A percentile compares a stretch with the other conserved stretches of the same genome.
These are phyloP conservation scores for Palythoa caribaeorum DNA, from an alignment of 92 coral and sea anemone species.

Conservation along the genomic window DNA sequence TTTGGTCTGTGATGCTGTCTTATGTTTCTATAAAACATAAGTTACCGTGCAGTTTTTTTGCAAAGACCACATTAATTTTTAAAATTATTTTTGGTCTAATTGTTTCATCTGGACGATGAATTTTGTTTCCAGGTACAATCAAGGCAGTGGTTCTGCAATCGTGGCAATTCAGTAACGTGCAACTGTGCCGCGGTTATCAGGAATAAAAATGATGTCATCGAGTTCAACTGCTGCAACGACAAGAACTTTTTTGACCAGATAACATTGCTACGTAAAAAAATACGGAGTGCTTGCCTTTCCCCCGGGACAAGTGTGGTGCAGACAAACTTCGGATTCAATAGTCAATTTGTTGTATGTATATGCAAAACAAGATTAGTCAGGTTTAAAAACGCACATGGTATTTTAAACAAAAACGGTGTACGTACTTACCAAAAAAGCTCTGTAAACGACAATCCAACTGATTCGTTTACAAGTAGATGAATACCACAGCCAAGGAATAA, in stretches of 20 bases:
- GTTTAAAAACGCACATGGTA: too few relatives aligned
- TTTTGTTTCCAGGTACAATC: background rate
- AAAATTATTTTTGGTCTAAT: too few relatives aligned
- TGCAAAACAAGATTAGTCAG: too few relatives aligned
- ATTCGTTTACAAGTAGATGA: too few relatives aligned
- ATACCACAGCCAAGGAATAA: too few relatives aligned
- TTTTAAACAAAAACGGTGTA: too few relatives aligned
- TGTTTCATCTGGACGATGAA: background rate
- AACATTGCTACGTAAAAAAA: background rate
- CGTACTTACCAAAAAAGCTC: too few relatives aligned
- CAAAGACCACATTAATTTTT: background rate
- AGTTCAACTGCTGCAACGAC: constrained; percentile 27
- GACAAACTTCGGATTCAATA: constrained; percentile 16
- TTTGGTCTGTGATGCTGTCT: too few relatives aligned
- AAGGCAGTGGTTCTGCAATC: constrained; percentile 14
- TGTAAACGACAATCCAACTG: too few relatives aligned
- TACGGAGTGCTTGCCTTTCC: constrained; percentile 16
- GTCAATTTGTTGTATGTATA: constrained; percentile 7
- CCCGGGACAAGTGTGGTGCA: constrained; percentile 13
- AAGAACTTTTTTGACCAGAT: background rate
- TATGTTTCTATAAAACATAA: too few relatives aligned
- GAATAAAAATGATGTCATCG: constrained; percentile 12
- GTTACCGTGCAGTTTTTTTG: background rate
- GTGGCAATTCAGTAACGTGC: background rate
- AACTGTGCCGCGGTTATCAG: constrained; percentile 32